Conservation (phyloP, 1,140 invertebrate species). For the Drosophila bocki region DNA sequence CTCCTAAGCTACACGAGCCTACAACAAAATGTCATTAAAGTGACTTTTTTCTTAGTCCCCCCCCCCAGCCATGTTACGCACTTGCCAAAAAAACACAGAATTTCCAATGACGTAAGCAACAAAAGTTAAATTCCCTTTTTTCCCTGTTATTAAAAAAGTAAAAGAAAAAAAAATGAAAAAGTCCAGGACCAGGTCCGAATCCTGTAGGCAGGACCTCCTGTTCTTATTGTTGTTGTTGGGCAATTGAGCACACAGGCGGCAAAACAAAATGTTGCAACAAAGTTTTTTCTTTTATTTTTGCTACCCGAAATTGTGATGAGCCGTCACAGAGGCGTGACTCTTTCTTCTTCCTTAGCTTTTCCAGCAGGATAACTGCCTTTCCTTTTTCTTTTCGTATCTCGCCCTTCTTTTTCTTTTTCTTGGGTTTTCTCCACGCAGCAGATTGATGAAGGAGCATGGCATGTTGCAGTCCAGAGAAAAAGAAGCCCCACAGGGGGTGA, state of each 20-base stretch:
- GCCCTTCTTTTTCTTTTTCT: background rate
- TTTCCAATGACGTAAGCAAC: slow-evolving; percentile 65
- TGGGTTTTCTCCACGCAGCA: slow-evolving; percentile 32
- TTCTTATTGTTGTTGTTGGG: slow-evolving; percentile 26
- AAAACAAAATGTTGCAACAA: slow-evolving; percentile 61
- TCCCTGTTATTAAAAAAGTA: slow-evolving; percentile 35
- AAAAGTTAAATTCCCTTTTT: slow-evolving; percentile 48
- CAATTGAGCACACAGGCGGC: slow-evolving; percentile 71
- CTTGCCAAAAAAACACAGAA: slow-evolving; percentile 45
- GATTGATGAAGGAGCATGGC: slow-evolving; percentile 54
- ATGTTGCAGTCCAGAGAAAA: background rate
- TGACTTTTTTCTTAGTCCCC: slow-evolving; percentile 8
- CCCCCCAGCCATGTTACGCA: slow-evolving; percentile 31
- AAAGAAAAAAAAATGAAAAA: slow-evolving; percentile 11
- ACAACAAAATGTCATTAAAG: slow-evolving; percentile 56
- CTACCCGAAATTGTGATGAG: slow-evolving; percentile 17
- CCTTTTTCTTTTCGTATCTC: background rate
- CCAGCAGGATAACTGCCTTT: slow-evolving; percentile 35
- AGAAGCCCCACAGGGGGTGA: slow-evolving; percentile 7
- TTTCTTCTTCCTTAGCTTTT: slow-evolving; percentile 21
- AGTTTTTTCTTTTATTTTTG: background rate
- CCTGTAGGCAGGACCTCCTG: background rate
- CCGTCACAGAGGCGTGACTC: slow-evolving; percentile 37
- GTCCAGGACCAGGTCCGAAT: slow-evolving; percentile 3
- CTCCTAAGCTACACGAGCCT: slow-evolving; percentile 3